A percentile compares a stretch with the other conserved stretches of the same genome.
Evolutionary conservation across 1,140 invertebrate genomes (phyloP).

Genomic region (Aphidius gifuensis): DNA sequence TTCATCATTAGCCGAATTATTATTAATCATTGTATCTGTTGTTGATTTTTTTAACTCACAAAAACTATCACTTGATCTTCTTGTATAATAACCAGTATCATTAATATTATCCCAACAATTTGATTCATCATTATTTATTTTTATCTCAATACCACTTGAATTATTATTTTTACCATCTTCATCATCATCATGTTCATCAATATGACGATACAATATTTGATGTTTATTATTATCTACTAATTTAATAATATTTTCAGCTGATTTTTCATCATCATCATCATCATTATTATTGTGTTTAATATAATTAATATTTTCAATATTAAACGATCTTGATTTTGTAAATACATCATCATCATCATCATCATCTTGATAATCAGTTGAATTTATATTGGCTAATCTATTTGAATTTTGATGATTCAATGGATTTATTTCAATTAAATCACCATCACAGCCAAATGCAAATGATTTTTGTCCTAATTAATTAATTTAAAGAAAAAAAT

Average conservation of each 20-base stretch:
- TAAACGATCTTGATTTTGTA: not conserved
- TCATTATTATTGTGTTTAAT: not conserved
- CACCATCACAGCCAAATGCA: conserved; percentile 55
- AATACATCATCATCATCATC: not conserved
- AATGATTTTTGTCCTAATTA: conserved; percentile 55
- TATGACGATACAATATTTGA: not conserved
- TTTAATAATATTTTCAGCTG: not conserved
- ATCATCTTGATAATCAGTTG: conserved; percentile 15
- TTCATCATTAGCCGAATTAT: conserved; percentile 15
- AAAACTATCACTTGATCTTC: conserved; percentile 37
- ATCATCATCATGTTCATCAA: conserved; percentile 8
- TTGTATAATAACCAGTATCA: conserved; percentile 1
- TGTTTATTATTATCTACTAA: not conserved
- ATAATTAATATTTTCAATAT: not conserved
- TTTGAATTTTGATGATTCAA: conserved; percentile 4
- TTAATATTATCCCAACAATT: not conserved
- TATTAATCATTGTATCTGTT: not conserved
- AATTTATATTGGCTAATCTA: conserved; percentile 13
- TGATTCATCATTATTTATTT: conserved; percentile 6
- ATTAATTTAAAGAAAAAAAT: conserved; percentile 16
- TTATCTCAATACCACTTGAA: not conserved
- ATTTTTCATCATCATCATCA: not conserved
- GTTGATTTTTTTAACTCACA: conserved; percentile 10
- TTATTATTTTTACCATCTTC: not conserved
- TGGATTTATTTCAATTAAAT: conserved; percentile 53